Conservation (phyloP, 2,113 vertebrate species). For the Pollachius pollachius region DNA sequence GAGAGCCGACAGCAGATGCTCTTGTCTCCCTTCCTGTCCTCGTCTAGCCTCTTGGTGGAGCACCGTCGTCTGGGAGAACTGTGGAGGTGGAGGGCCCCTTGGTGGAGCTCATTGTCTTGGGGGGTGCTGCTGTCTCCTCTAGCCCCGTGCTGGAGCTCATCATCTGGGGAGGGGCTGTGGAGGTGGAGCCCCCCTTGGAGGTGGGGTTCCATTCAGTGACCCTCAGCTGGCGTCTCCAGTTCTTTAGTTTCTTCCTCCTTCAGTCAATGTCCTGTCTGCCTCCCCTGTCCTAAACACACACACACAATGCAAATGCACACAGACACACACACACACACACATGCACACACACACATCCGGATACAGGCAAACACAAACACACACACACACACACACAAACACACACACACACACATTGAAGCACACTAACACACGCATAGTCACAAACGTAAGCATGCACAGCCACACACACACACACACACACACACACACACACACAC, state of each 20-base stretch:
- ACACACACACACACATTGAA: neutral
- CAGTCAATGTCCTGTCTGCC: slow-evolving; percentile 66
- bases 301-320: slow-evolving; percentile 1
- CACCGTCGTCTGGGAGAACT: too few relatives aligned
- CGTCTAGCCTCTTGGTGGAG: too few relatives aligned
- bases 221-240: slow-evolving; percentile 47
- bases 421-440: neutral
- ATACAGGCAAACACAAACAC: neutral
- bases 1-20: slow-evolving; percentile 58
- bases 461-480: neutral
- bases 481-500: neutral
- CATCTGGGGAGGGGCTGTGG: slow-evolving; percentile 37
- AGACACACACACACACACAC: neutral
- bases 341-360: slow-evolving; percentile 1
- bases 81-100: too few relatives aligned
- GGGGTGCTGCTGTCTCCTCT: slow-evolving; percentile 25
- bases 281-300: slow-evolving; percentile 26
- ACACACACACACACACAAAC: neutral
- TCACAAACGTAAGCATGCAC: neutral
- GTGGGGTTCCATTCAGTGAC: slow-evolving; percentile 49
- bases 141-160: too few relatives aligned
- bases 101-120: too few relatives aligned
- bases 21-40: slow-evolving; percentile 45
- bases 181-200: neutral
- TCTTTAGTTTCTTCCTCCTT: slow-evolving; percentile 57